These are phyloP conservation scores for Oncopeltus fasciatus DNA, from an alignment of 1,140 invertebrate genomes.

Conservation along the genomic window DNA sequence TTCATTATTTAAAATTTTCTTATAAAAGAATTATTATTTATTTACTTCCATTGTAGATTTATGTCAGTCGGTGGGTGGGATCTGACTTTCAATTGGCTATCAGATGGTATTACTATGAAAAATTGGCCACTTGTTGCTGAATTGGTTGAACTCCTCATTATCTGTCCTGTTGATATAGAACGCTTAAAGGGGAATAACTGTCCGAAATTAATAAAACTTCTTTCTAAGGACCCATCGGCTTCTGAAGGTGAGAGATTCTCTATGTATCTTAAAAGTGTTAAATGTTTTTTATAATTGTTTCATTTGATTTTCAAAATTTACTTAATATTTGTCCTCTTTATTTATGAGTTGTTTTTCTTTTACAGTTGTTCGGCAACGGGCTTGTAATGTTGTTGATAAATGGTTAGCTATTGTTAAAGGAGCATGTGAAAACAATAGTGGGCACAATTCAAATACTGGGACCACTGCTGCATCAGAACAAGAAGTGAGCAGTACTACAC, in stretches of 20 bases:
- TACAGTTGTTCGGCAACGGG: constrained; percentile 52
- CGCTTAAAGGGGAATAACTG: constrained; percentile 78
- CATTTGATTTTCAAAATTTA: no score
- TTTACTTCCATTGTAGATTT: constrained; percentile 39
- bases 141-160: constrained; percentile 62
- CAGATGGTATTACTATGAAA: constrained; percentile 63
- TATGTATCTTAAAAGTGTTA: neutral
- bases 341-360: no score
- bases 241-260: constrained; percentile 20
- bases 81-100: constrained; percentile 72
- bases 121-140: constrained; percentile 77
- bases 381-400: constrained; percentile 69
- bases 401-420: constrained; percentile 74
- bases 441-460: neutral
- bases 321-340: no score
- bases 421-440: constrained; percentile 14
- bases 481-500: neutral
- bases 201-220: constrained; percentile 76
- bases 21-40: neutral
- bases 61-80: constrained; percentile 83
- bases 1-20: no score
- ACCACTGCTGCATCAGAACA: neutral
- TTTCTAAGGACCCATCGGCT: constrained; percentile 50
- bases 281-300: no score
- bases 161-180: constrained; percentile 77